Conservation (phyloP, 2,113 vertebrate genomes). For the Cepphus grylle region DNA sequence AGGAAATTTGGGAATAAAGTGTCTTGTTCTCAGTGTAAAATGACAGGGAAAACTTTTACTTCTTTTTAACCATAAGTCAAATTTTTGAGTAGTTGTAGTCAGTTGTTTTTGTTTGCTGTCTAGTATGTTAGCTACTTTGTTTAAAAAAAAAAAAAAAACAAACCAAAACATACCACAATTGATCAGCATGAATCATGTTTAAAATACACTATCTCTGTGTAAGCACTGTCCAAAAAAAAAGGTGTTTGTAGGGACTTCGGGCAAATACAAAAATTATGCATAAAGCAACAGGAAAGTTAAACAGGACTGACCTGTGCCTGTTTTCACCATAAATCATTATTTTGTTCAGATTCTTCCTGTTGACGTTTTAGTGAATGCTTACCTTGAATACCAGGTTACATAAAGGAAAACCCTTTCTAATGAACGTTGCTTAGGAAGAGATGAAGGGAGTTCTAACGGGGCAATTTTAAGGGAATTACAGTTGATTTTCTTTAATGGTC, state of each 20-base stretch:
- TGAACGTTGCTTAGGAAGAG: not conserved
- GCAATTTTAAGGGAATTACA: not conserved
- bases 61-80: not conserved
- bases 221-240: not conserved
- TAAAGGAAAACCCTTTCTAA: not conserved
- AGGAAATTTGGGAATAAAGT: not conserved
- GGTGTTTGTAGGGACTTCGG: not conserved
- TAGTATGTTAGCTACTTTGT: not conserved
- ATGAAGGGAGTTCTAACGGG: not conserved
- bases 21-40: not conserved
- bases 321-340: not conserved
- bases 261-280: not conserved
- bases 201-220: not conserved
- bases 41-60: not conserved
- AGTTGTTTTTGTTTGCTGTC: not conserved
- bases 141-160: not conserved
- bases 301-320: not conserved
- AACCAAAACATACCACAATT: not conserved
- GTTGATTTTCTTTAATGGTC: not conserved
- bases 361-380: not conserved
- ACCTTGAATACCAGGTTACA: not conserved
- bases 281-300: not conserved
- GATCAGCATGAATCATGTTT: not conserved
- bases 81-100: not conserved
- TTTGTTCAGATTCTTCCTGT: not conserved